Conservation (phyloP, 2,888 invertebrate species). For the Hesperia comma region DNA sequence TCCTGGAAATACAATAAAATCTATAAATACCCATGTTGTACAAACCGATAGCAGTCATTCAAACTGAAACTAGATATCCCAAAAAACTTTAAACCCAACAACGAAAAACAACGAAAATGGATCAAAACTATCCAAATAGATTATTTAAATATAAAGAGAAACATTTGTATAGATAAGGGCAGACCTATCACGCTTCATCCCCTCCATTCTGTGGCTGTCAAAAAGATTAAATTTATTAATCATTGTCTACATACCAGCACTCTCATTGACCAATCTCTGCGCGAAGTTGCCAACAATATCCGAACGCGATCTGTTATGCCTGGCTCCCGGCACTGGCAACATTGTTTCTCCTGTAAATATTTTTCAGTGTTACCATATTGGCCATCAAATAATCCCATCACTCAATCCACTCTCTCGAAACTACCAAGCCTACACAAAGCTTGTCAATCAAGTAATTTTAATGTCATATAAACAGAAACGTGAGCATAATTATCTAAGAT, state of each 20-base stretch:
- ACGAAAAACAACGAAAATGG: background rate
- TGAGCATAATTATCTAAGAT: slow-evolving; percentile 3
- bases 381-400: background rate
- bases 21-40: no score
- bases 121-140: no score
- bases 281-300: slow-evolving; percentile 76
- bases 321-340: slow-evolving; percentile 62
- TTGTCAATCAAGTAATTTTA: background rate
- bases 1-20: slow-evolving; percentile 50
- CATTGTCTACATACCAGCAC: slow-evolving; percentile 58
- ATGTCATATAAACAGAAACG: background rate
- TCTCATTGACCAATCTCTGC: slow-evolving; percentile 72
- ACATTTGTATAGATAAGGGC: no score
- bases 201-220: no score
- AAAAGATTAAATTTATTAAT: background rate
- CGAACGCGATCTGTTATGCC: slow-evolving; percentile 75
- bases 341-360: slow-evolving; percentile 63
- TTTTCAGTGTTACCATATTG: slow-evolving; percentile 13
- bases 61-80: no score
- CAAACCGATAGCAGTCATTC: no score
- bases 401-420: slow-evolving; percentile 16
- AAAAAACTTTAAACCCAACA: background rate
- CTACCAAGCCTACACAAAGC: slow-evolving; percentile 34
- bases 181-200: no score
- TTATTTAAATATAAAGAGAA: no score